These are phyloP conservation scores for Heliconius ismenius DNA, from an alignment of 2,888 invertebrate genomes.

Conservation along the genomic window DNA sequence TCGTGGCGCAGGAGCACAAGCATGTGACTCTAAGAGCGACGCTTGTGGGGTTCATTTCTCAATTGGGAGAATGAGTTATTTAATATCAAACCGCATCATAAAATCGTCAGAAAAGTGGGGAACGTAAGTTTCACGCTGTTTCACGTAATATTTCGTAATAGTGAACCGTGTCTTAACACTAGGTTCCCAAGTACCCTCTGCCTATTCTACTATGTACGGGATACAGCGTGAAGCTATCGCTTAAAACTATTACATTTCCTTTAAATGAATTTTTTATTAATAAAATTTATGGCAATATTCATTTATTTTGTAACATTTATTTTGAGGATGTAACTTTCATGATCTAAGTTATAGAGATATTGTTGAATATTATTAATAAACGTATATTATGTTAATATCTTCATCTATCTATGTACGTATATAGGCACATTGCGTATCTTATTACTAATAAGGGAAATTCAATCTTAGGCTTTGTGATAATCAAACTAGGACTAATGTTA, in stretches of 20 bases:
- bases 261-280: no score
- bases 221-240: no score
- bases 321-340: no score
- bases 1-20: not conserved
- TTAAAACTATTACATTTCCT: not conserved
- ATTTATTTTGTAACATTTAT: no score
- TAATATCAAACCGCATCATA: not conserved
- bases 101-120: not conserved
- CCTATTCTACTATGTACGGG: not conserved
- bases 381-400: not conserved
- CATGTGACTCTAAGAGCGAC: not conserved
- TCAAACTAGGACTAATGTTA: not conserved
- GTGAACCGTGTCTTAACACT: not conserved
- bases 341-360: no score
- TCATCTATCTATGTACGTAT: not conserved
- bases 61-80: not conserved
- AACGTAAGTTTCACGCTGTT: not conserved
- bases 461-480: not conserved
- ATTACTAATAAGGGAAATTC: not conserved
- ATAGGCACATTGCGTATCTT: not conserved
- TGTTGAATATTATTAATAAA: not conserved
- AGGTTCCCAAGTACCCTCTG: not conserved
- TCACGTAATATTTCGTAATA: no score
- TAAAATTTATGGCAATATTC: no score
- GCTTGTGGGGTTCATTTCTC: not conserved